These are phyloP conservation scores for Spinus pinus DNA, from an alignment of 2,797 vertebrate genomes.

Conservation along the genomic window DNA sequence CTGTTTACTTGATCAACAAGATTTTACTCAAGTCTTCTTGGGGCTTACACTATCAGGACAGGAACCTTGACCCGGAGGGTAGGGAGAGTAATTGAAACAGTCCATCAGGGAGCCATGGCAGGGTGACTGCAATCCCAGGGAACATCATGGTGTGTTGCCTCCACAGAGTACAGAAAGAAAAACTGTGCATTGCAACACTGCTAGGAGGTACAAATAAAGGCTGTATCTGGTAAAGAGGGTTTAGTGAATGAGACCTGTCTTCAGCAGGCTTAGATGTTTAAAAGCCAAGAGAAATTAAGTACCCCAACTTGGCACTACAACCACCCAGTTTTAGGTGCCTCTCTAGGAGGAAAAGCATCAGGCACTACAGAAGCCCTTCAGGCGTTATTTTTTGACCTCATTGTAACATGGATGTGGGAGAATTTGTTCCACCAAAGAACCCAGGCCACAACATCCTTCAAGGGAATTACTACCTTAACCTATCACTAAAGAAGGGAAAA, in stretches of 20 bases:
- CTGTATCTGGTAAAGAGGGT: background rate
- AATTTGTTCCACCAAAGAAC: background rate
- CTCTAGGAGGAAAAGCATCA: background rate
- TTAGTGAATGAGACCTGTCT: background rate
- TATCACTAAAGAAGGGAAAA: background rate
- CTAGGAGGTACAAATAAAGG: background rate
- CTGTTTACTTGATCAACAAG: background rate
- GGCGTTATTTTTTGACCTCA: fast-evolving
- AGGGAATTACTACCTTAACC: background rate
- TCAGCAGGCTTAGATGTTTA: background rate
- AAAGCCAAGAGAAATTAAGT: background rate
- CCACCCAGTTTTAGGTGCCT: background rate
- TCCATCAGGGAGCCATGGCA: background rate
- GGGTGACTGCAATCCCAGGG: background rate
- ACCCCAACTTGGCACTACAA: background rate
- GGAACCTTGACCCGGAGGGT: background rate
- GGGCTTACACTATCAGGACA: background rate
- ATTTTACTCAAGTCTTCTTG: background rate
- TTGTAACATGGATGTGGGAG: background rate
- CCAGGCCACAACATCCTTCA: background rate
- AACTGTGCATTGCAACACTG: background rate
- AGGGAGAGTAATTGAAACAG: background rate
- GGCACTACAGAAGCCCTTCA: fast-evolving
- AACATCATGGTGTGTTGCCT: fast-evolving
- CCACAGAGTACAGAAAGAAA: background rate